Conservation (phyloP, 2,113 vertebrate genomes). For the Gobio gobio region DNA sequence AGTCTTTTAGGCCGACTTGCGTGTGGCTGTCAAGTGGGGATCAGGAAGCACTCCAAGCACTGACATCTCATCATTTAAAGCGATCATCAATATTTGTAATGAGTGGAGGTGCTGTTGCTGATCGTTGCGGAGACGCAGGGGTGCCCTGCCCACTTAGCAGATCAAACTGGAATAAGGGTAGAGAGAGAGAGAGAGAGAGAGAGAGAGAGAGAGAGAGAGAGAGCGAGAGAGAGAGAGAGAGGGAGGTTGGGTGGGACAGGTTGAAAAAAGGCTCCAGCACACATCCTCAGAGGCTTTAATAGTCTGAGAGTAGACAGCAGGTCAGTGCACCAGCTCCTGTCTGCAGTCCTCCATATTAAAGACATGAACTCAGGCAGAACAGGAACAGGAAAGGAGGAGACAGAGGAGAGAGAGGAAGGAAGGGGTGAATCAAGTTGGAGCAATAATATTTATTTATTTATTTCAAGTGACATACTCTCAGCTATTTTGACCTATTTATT, state of each 20-base stretch:
- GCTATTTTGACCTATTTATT: not conserved
- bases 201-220: constrained; percentile 56
- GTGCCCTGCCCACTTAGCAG: constrained; percentile 13
- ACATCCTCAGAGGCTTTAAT: constrained; percentile 52
- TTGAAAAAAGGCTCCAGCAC: constrained; percentile 66
- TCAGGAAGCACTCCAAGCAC: constrained; percentile 48
- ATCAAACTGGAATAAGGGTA: constrained; percentile 52
- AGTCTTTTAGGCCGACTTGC: constrained; percentile 16
- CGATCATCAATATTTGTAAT: constrained; percentile 32
- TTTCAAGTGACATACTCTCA: not conserved
- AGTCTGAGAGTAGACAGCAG: constrained; percentile 36
- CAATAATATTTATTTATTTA: not conserved
- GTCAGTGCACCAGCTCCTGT: constrained; percentile 18
- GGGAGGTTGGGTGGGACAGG: constrained; percentile 41
- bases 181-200: constrained; percentile 42
- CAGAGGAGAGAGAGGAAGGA: not conserved
- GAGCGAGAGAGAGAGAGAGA: constrained; percentile 56
- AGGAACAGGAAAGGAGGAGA: constrained; percentile 26
- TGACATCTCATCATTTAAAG: constrained; percentile 37
- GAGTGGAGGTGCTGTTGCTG: constrained; percentile 44
- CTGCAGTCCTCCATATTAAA: constrained; percentile 55
- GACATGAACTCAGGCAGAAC: constrained; percentile 35
- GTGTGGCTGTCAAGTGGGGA: constrained; percentile 46
- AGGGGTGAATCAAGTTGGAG: not conserved
- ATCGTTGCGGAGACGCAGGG: constrained; percentile 35